These are phyloP conservation scores for Leontopithecus rosalia DNA, from an alignment of 2,797 vertebrate genomes.

Conservation along the genomic window DNA sequence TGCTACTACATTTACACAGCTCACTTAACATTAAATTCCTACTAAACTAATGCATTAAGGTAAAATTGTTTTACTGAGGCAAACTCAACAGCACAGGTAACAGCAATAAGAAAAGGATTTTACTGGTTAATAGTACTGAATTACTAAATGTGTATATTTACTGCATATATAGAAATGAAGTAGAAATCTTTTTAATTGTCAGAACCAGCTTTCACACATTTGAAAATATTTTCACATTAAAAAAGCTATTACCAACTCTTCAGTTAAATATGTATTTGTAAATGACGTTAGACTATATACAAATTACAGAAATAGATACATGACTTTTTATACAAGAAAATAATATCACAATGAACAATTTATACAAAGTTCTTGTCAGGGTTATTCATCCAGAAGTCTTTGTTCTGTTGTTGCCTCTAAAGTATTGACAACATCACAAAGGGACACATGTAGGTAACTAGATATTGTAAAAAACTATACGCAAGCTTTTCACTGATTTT, in stretches of 20 bases:
- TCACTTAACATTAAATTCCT: slow-evolving; percentile 49
- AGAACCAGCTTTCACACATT: not conserved
- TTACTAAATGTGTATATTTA: not conserved
- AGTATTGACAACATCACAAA: not conserved
- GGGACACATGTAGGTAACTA: not conserved
- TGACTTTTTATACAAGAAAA: not conserved
- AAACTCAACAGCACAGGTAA: not conserved
- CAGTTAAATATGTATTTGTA: slow-evolving; percentile 16
- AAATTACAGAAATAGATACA: not conserved
- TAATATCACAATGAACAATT: not conserved
- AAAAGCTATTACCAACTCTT: not conserved
- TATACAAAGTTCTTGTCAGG: not conserved
- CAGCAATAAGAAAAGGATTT: not conserved
- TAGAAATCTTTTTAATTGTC: not conserved
- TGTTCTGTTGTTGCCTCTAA: not conserved
- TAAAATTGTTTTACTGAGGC: not conserved
- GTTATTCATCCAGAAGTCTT: slow-evolving; percentile 24
- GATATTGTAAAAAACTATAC: not conserved
- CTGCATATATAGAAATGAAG: not conserved
- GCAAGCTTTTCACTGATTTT: not conserved
- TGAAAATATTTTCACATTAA: slow-evolving; percentile 44
- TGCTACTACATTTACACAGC: not conserved
- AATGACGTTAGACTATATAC: not conserved
- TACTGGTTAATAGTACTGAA: not conserved
- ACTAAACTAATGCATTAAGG: not conserved